Percentiles rank a stretch among this genome's conserved stretches.
Evolutionary conservation across 1,140 invertebrate species (phyloP).

Genomic region (Drosophila athabasca): DNA sequence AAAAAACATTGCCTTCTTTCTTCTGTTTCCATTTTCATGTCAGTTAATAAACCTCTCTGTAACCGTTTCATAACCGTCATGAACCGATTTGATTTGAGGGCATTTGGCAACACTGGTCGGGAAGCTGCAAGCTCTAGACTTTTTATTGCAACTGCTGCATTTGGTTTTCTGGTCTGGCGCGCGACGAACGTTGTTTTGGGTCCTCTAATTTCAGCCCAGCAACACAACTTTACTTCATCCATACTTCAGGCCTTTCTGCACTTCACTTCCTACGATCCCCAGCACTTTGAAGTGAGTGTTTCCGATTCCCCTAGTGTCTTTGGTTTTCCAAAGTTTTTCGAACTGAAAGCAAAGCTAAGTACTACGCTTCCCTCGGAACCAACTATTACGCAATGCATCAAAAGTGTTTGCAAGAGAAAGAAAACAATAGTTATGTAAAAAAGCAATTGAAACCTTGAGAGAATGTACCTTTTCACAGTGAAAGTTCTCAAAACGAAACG

Average conservation of each 20-base stretch:
- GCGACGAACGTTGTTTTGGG: constrained; percentile 74
- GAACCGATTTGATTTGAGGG: neutral
- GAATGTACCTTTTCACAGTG: no score
- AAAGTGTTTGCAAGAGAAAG: constrained; percentile 40
- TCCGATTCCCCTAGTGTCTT: constrained; percentile 1
- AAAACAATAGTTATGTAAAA: constrained; percentile 73
- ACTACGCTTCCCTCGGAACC: constrained; percentile 1
- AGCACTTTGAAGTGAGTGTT: constrained; percentile 67
- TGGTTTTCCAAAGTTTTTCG: constrained; percentile 40
- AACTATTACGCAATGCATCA: constrained; percentile 64
- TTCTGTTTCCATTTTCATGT: neutral
- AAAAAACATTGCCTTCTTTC: neutral
- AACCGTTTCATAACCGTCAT: constrained; percentile 16
- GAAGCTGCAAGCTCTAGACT: constrained; percentile 26
- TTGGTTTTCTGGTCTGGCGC: constrained; percentile 76
- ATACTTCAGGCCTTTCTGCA: constrained; percentile 51
- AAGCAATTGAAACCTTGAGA: constrained; percentile 21
- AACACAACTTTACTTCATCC: constrained; percentile 64
- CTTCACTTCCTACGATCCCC: constrained; percentile 35
- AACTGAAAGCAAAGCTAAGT: constrained; percentile 13
- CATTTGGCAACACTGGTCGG: constrained; percentile 43
- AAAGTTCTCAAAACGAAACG: neutral
- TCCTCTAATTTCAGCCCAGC: constrained; percentile 44
- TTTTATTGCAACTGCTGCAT: constrained; percentile 60
- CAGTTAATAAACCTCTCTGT: constrained; percentile 3